These are phyloP conservation scores for Melanostigma gelatinosum DNA, from an alignment of 2,113 vertebrate species.

Conservation along the genomic window DNA sequence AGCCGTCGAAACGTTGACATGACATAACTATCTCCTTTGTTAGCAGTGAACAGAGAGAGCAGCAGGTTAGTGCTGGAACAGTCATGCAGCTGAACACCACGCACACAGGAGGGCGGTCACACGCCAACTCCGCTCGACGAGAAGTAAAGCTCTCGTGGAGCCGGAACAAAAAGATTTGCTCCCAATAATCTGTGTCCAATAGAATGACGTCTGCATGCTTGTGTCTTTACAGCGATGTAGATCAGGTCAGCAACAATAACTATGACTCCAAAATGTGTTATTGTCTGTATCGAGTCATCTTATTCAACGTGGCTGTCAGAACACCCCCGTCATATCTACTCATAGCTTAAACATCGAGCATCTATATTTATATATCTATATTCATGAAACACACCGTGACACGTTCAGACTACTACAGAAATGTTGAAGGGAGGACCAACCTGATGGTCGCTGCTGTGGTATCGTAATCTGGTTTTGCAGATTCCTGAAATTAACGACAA, in stretches of 20 bases:
- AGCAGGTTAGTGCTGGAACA: constrained; percentile 63
- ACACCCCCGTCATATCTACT: background rate
- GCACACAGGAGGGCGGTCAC: constrained; percentile 66
- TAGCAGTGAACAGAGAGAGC: constrained; percentile 90
- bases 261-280: background rate
- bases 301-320: background rate
- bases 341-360: background rate
- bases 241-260: background rate
- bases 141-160: background rate
- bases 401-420: background rate
- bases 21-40: constrained; percentile 97
- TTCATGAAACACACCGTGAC: background rate
- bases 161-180: background rate
- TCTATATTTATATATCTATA: background rate
- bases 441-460: constrained; percentile 95
- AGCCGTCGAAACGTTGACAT: constrained; percentile 99
- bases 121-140: background rate
- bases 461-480: constrained; percentile 97
- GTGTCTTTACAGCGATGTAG: background rate
- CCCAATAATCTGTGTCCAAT: background rate
- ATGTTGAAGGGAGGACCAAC: constrained; percentile 79
- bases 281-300: background rate
- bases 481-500: constrained; percentile 87
- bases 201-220: background rate
- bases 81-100: constrained; percentile 53